Base-by-base conservation (phyloP, 2,797 vertebrate species). In the Gymnoscopelus braueri region DNA sequence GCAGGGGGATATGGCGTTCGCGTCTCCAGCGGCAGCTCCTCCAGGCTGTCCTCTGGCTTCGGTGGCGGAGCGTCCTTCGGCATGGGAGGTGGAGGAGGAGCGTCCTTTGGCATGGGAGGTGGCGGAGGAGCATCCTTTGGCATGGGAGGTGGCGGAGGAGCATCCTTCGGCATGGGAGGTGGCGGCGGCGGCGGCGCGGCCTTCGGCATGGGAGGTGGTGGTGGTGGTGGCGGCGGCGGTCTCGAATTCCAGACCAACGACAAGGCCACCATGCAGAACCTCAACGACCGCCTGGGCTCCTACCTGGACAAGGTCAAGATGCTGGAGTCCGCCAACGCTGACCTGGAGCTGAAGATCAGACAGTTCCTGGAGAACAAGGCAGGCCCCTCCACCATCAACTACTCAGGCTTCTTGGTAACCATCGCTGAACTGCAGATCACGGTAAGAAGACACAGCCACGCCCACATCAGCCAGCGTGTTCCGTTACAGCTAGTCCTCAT, bases 271-370 rank as follows among this genome's bases (percentile, higher is more conserved):
- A 95, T 96, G 95, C 95, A 96, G 81, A 92, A 94, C 69, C 93
- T 96, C 6, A 96, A 96, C 0, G 93, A 94, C 29, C 95, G 95
- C 63, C 84, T 96, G 90, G 93, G 94, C 0, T 56, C 87, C 8
- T 96, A 96, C 85, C 60, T 96, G 88, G 92, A 94, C 2, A 94
- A 93, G 2, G 95, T 95, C 68, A 74, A 72, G 0, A 56, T 69
- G 1, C 90, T 98, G 87, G 96, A 97, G 84, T 92, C 68, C 0
- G 92, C 92, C 48, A 98, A 98, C 0, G 11, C 67, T 1, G 93
- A 95, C 0, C 87, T 98, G 26, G 96, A 97, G 87, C 81, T 88
- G 2, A 92, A 95, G 81, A 98, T 97, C 90, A 88, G 89, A 15
- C 72, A 90, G 55, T 92, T 95, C 83, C 90, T 91, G n/a, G 91